Evolutionary conservation across 2,113 vertebrate genomes (phyloP), one percentile per base, ranked within the genome.

Genomic region (Cyprinodon tularosa): DNA sequence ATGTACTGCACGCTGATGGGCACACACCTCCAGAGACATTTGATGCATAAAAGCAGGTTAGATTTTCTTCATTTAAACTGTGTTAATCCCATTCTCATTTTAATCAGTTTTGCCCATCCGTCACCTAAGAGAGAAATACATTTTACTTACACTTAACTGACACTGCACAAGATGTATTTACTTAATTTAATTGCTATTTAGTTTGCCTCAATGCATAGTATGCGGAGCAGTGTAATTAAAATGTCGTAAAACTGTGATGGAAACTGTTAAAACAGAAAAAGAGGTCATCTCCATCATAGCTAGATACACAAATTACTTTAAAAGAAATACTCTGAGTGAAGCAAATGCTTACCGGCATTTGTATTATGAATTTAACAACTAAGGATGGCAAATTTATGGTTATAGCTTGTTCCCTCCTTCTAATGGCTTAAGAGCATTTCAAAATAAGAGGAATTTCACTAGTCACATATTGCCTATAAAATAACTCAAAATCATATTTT

Each of bases 131-230:
- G 22, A 45, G 60, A 29, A 29, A 29, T 29, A 29, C 29, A 29
- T 29, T 29, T 29, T 29, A 29, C 29, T 29, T 66, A 57, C 36
- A 67, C 63, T 45, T 60, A 79, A 75, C 36, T 60, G 79, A 72
- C n/a, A 4, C 37, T 22, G 53, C 39, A 44, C 17, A 36, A 83
- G 44, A 80, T 74, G 40, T 69, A 57, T 72, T 74, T 22, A 71
- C 63, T 66, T 79, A 61, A 60, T 66, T 59, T 64, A 76, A 81
- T 47, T 76, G 73, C 68, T 81, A 63, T 76, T 81, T 76, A 68
- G 69, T 66, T 72, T 59, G 63, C 59, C 57, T 76, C 17, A 57
- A 20, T 57, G 50, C 50, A 57, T 57, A 62, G 68, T 63, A 64
- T 38, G 11, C 68, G 61, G 47, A 76, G n/a, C 42, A 50, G 65